Evolutionary conservation across 2,888 invertebrate species (phyloP).

Genomic region (Brachyopa scutellaris): DNA sequence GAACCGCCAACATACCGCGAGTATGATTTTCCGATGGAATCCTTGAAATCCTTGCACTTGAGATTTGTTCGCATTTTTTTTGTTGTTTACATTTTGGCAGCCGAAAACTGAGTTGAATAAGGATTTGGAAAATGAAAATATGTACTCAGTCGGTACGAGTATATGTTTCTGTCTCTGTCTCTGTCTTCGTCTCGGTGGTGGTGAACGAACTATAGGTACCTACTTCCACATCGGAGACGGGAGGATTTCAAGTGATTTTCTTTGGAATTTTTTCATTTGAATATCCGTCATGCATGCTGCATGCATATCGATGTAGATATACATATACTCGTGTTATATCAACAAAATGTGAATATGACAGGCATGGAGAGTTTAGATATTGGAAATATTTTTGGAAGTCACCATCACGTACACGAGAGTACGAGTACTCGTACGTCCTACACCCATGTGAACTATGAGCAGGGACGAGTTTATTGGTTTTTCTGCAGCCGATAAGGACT

Average conservation of each 20-base stretch:
- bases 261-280: slow-evolving; percentile 69
- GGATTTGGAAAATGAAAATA: slow-evolving; percentile 35
- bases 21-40: slow-evolving; percentile 37
- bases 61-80: slow-evolving; percentile 5
- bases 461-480: slow-evolving; percentile 37
- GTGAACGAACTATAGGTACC: slow-evolving; percentile 39
- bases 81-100: slow-evolving; percentile 64
- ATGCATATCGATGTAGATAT: too few relatives aligned
- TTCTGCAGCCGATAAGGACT: slow-evolving; percentile 13
- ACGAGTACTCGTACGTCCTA: background rate
- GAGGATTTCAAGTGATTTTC: slow-evolving; percentile 70
- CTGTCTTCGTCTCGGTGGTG: background rate
- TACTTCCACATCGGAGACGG: slow-evolving; percentile 34
- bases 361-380: slow-evolving; percentile 59
- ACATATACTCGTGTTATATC: slow-evolving; percentile 68
- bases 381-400: slow-evolving; percentile 67
- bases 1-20: slow-evolving; percentile 41
- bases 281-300: slow-evolving; percentile 70
- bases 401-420: slow-evolving; percentile 2
- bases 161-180: background rate
- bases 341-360: slow-evolving; percentile 71
- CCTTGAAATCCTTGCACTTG: slow-evolving; percentile 61
- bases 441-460: slow-evolving; percentile 8
- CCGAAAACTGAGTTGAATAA: slow-evolving; percentile 30
- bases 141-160: too few relatives aligned